Evolutionary conservation across 2,113 vertebrate species (phyloP).

Genomic region (Protomyctophum bolini): DNA sequence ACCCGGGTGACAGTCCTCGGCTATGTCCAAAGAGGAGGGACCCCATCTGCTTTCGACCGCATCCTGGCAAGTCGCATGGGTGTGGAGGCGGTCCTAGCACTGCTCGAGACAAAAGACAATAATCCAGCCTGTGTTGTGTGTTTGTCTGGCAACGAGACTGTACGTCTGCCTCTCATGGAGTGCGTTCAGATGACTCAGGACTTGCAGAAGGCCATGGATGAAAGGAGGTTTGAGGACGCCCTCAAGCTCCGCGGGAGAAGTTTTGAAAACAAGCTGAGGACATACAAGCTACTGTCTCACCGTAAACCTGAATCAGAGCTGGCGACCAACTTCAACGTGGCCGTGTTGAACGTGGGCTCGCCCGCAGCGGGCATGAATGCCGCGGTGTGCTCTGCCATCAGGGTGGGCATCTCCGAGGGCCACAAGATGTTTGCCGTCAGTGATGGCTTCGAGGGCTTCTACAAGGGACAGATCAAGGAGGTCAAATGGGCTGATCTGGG

Average conservation of each 20-base stretch:
- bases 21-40: too few relatives aligned
- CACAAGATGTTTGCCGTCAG: constrained; percentile 94
- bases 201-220: constrained; percentile 98
- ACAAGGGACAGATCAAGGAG: constrained; percentile 93
- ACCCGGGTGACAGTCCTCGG: too few relatives aligned
- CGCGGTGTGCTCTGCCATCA: constrained; percentile 90
- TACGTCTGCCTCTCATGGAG: too few relatives aligned
- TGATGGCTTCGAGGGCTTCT: constrained; percentile 95
- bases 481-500: constrained; percentile 94
- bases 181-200: constrained; percentile 85
- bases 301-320: constrained; percentile 84
- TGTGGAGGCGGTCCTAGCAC: too few relatives aligned
- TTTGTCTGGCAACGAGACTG: too few relatives aligned
- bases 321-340: constrained; percentile 91
- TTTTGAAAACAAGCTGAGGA: constrained; percentile 92
- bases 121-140: too few relatives aligned
- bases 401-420: constrained; percentile 92
- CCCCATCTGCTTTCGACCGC: too few relatives aligned
- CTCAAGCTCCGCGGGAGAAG: constrained; percentile 93
- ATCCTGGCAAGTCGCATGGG: too few relatives aligned
- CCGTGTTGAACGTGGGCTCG: constrained; percentile 92
- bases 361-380: constrained; percentile 97
- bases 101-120: too few relatives aligned
- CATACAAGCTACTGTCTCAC: constrained; percentile 90
- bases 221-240: constrained; percentile 88